Percentiles rank a stretch among this genome's conserved stretches.
phyloP scores from a whole-genome alignment of 1,140 invertebrate species.

The Cardiocondyla obscurior region DNA sequence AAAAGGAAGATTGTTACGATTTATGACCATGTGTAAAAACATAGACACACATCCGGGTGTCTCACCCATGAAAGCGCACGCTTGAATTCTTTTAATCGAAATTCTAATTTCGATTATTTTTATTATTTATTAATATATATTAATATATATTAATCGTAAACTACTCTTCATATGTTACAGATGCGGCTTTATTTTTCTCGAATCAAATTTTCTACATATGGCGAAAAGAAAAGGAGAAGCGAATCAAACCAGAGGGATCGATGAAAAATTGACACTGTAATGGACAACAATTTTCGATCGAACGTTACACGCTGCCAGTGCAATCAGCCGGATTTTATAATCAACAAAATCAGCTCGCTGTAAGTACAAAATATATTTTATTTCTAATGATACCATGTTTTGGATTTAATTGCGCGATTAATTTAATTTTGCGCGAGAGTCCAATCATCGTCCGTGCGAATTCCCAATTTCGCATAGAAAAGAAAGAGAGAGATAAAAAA shows the following conservation, averaged over 20 bases:
- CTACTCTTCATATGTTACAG: too few relatives aligned
- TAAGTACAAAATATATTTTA: background rate
- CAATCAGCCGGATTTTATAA: constrained; percentile 8
- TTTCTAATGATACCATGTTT: background rate
- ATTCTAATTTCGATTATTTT: too few relatives aligned
- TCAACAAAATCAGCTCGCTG: background rate
- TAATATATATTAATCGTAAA: too few relatives aligned
- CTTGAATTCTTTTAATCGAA: too few relatives aligned
- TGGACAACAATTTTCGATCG: background rate
- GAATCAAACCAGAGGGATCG: background rate
- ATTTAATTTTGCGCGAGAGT: background rate
- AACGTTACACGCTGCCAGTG: background rate
- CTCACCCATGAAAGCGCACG: too few relatives aligned
- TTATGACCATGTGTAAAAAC: too few relatives aligned
- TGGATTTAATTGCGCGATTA: background rate
- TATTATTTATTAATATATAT: too few relatives aligned
- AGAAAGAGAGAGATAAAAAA: background rate
- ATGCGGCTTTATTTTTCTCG: too few relatives aligned
- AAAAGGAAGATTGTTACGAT: constrained; percentile 15
- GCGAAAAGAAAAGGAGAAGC: too few relatives aligned
- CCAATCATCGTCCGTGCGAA: background rate
- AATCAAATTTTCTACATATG: too few relatives aligned
- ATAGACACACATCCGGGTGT: too few relatives aligned
- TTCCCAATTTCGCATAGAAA: background rate
- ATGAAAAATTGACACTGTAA: constrained; percentile 25